Base-by-base conservation (phyloP, 30 jellyfish, hydroid and myxozoan genomes). In the Hydractinia symbiolongicarpus region DNA sequence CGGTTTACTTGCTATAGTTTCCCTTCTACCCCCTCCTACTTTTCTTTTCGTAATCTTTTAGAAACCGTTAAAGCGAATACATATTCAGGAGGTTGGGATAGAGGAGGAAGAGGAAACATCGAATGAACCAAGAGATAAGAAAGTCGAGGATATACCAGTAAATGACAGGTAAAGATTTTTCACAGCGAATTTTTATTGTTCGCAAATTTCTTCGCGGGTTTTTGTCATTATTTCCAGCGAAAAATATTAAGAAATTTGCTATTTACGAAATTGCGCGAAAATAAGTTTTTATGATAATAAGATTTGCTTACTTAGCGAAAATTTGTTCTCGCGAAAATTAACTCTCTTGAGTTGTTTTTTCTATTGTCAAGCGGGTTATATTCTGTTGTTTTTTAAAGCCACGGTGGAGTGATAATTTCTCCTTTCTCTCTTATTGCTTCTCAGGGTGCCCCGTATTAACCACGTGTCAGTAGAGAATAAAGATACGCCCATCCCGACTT, bases 61-160 rank as follows among this genome's bases (percentile, higher is more conserved):
- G 96, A 89, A 83, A 76, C 94, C 90, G 21, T 77, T 89, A 40
- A 83, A 68, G 51, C 74, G 96, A 74, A 89, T 89, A 53, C 58
- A 56, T 6, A 89, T 89, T 5, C 82, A 84, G 64, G 96, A 89
- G 57, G 79, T 89, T 58, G 96, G 96, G 50, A 50, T 72, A 67
- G 94, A 83, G 10, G 85, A 81, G 8, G 89, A 88, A 7, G 86
- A 70, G 10, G 85, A n/a, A 81, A 55, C 15, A 13, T 17, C n/a
- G 16, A 13, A 5, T 5, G 19, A 55, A 55, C 6, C 56, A 6
- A 20, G 55, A n/a, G 60, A 82, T 53, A 0, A 60, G 68, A 30
- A 19, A 5, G n/a, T 76, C 17, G 58, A 16, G 13, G 5, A 58
- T 14, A 8, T 8, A 7, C 74, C 40, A 51, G 16, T 64, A 51